phyloP scores from a whole-genome alignment of 2,888 invertebrate genomes.

The Heliconius aoede region DNA sequence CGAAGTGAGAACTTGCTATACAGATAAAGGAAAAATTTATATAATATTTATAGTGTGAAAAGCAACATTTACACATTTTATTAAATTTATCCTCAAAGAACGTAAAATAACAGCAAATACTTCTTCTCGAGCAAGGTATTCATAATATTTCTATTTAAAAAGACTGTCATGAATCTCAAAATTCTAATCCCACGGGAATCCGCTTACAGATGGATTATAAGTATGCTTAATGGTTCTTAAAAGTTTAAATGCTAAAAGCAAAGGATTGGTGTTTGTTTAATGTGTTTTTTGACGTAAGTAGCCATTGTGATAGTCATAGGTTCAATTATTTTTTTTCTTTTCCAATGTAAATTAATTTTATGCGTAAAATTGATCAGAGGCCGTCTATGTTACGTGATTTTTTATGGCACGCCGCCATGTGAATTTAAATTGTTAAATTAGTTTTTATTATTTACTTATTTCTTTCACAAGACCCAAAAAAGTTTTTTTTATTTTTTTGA shows the following conservation, averaged over 20 bases:
- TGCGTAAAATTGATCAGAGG: not conserved
- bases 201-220: slow-evolving; percentile 23
- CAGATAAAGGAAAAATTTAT: too few species aligned
- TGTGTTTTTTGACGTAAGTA: not conserved
- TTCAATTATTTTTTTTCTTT: not conserved
- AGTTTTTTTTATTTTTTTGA: too few species aligned
- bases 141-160: slow-evolving; percentile 10
- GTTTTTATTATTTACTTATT: too few species aligned
- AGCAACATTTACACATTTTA: not conserved
- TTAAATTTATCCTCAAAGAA: slow-evolving; percentile 2
- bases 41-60: not conserved
- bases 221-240: slow-evolving; percentile 20
- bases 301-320: not conserved
- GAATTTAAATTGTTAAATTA: too few species aligned
- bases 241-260: slow-evolving; percentile 11
- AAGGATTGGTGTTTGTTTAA: slow-evolving; percentile 4
- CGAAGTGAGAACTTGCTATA: too few species aligned
- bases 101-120: not conserved
- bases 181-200: slow-evolving; percentile 3
- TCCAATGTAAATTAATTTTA: not conserved
- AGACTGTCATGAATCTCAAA: slow-evolving; percentile 12
- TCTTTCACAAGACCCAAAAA: too few species aligned
- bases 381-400: not conserved
- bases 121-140: not conserved
- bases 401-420: too few species aligned